These are phyloP conservation scores for Trichonephila clavata DNA, from an alignment of 1,140 invertebrate genomes.

Conservation along the genomic window DNA sequence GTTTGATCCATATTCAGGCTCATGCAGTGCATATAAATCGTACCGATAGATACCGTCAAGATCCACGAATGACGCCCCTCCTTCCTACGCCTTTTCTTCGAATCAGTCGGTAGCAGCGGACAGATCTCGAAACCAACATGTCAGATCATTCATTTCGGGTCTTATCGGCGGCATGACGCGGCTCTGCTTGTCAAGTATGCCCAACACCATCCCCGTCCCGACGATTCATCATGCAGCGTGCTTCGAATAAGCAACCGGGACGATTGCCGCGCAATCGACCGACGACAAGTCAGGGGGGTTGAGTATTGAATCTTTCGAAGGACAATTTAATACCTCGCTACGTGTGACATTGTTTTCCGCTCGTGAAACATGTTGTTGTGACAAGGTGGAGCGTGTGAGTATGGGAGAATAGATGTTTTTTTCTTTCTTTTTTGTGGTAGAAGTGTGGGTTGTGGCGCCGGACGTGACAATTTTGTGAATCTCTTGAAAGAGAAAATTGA, in stretches of 20 bases:
- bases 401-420: neutral
- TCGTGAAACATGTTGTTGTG: slow-evolving; percentile 55
- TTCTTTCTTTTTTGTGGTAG: neutral
- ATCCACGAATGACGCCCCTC: neutral
- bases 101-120: neutral
- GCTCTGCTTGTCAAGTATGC: slow-evolving; percentile 23
- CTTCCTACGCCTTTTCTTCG: slow-evolving; percentile 8
- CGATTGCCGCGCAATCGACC: neutral
- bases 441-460: neutral
- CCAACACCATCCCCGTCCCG: neutral
- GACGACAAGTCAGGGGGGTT: neutral
- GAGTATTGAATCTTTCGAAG: slow-evolving; percentile 25
- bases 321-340: slow-evolving; percentile 54
- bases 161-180: slow-evolving; percentile 38
- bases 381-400: slow-evolving; percentile 32
- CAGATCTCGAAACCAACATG: slow-evolving; percentile 27
- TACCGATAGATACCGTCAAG: slow-evolving; percentile 13
- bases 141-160: slow-evolving; percentile 41
- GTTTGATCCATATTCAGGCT: slow-evolving; percentile 2
- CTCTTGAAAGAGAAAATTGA: neutral
- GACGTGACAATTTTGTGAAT: slow-evolving; percentile 17
- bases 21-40: slow-evolving; percentile 27
- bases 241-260: slow-evolving; percentile 8
- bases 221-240: slow-evolving; percentile 44
- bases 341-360: slow-evolving; percentile 46